Percentiles rank a stretch among this genome's conserved stretches.
These are phyloP conservation scores for Psilopsiagon aurifrons DNA, from an alignment of 2,113 vertebrate genomes.

Conservation along the genomic window DNA sequence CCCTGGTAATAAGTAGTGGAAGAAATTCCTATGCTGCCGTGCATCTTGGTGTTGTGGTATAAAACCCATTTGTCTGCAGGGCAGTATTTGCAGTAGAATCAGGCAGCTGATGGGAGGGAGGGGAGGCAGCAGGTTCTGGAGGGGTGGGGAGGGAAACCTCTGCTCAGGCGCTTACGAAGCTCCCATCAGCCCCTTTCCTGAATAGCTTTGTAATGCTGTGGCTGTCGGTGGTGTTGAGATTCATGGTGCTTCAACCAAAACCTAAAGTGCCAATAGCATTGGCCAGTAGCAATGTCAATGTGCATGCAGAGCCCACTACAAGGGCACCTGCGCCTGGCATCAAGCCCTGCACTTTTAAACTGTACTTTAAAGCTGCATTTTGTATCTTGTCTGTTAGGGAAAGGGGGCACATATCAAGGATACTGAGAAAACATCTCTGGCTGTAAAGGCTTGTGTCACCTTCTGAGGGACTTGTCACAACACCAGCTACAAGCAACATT, in stretches of 20 bases:
- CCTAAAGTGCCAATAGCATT: not conserved
- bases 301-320: not conserved
- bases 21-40: not conserved
- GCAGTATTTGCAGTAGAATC: not conserved
- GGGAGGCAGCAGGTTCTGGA: fast-evolving
- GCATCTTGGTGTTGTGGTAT: fast-evolving
- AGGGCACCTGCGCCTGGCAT: not conserved
- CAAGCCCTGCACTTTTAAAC: not conserved
- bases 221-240: not conserved
- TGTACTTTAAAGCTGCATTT: not conserved
- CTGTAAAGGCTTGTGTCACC: not conserved
- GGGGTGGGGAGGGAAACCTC: not conserved
- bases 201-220: fast-evolving
- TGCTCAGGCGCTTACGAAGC: not conserved
- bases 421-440: not conserved
- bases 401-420: not conserved
- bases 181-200: not conserved
- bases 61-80: not conserved
- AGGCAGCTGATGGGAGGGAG: not conserved
- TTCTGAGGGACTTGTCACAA: not conserved
- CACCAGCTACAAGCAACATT: constrained; percentile 20
- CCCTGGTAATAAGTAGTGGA: not conserved
- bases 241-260: not conserved
- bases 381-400: not conserved
- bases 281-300: not conserved